Percentiles rank a stretch among this genome's conserved stretches.
Evolutionary conservation across 2,113 vertebrate species (phyloP).

Genomic region (Suncus etruscus): DNA sequence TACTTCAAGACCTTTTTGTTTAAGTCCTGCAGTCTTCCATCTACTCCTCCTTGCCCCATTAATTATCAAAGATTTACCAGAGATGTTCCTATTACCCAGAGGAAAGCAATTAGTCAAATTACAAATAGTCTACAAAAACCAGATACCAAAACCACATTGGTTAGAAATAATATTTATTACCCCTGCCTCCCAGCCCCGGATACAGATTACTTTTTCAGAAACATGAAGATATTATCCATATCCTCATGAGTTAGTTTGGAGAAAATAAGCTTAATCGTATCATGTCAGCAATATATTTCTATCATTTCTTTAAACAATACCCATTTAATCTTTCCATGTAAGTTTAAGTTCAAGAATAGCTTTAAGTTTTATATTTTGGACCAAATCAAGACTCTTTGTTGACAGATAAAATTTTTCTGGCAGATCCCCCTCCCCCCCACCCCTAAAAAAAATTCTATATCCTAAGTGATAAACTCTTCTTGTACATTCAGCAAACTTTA

Average conservation of each 20-base stretch:
- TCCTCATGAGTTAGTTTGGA: slow-evolving; percentile 66
- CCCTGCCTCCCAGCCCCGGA: slow-evolving; percentile 1
- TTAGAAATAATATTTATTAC: slow-evolving; percentile 75
- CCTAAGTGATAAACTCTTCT: slow-evolving; percentile 70
- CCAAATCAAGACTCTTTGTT: slow-evolving; percentile 55
- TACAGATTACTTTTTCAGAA: slow-evolving; percentile 68
- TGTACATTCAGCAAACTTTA: slow-evolving; percentile 82
- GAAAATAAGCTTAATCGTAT: slow-evolving; percentile 73
- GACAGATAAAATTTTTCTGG: slow-evolving; percentile 30
- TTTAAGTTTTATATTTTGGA: slow-evolving; percentile 57
- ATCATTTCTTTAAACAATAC: slow-evolving; percentile 21
- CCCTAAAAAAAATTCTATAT: slow-evolving; percentile 78
- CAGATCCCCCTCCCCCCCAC: slow-evolving; percentile 57
- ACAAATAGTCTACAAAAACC: slow-evolving; percentile 47
- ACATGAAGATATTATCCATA: slow-evolving; percentile 66
- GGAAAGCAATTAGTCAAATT: slow-evolving; percentile 64
- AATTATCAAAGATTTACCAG: not conserved
- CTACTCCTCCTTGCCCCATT: no score
- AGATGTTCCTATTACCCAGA: not conserved
- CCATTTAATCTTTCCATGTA: slow-evolving; percentile 67
- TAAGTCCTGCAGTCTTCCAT: no score
- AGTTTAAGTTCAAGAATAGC: slow-evolving; percentile 57
- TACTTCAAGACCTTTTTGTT: no score
- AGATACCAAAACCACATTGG: slow-evolving; percentile 58
- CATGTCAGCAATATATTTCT: slow-evolving; percentile 48